These are phyloP conservation scores for Xenopus laevis DNA, from an alignment of 2,113 vertebrate genomes.

Conservation along the genomic window DNA sequence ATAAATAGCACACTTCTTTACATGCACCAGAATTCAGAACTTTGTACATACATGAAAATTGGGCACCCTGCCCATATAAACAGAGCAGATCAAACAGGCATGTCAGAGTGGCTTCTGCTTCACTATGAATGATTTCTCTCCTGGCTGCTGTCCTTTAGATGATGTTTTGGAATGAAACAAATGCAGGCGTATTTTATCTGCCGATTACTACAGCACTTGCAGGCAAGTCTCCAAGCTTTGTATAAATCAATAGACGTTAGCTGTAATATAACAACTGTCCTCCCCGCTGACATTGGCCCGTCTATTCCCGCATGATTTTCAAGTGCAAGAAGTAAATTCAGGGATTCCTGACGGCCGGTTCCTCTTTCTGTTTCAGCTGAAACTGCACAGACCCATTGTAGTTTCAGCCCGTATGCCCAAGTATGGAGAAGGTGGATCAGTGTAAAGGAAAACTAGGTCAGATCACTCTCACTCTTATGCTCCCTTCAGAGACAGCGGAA, in stretches of 20 bases:
- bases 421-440: constrained; percentile 10
- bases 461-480: constrained; percentile 33
- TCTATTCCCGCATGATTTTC: neutral
- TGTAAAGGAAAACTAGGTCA: constrained; percentile 25
- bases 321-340: constrained; percentile 9
- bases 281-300: neutral
- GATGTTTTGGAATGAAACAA: neutral
- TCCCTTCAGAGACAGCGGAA: neutral
- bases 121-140: neutral
- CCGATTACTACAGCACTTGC: neutral
- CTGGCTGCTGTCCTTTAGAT: constrained; percentile 9
- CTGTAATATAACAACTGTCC: neutral
- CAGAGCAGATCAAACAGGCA: neutral
- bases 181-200: neutral
- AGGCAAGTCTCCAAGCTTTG: neutral
- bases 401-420: constrained; percentile 15
- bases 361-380: neutral
- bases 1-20: neutral
- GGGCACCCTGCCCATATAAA: constrained; percentile 2
- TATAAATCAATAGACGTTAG: neutral
- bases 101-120: neutral
- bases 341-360: neutral
- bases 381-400: constrained; percentile 13
- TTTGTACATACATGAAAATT: constrained; percentile 24
- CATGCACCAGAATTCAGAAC: neutral